phyloP scores from a whole-genome alignment of 2,797 vertebrate genomes.

The Melopsittacus undulatus region DNA sequence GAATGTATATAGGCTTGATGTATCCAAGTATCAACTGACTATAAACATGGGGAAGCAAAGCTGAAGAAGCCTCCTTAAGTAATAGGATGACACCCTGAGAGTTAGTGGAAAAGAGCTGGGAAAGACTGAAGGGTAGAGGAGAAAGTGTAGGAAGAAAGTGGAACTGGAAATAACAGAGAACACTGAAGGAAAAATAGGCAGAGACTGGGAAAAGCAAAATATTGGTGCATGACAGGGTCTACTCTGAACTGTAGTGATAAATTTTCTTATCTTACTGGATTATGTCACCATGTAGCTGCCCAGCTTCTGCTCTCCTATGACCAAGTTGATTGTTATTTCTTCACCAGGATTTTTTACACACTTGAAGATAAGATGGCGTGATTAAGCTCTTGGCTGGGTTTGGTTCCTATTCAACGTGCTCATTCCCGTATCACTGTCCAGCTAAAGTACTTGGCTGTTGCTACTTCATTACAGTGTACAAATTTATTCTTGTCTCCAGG shows the following conservation, averaged over 20 bases:
- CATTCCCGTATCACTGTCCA: neutral
- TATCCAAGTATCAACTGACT: neutral
- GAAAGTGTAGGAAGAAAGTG: neutral
- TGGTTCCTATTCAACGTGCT: neutral
- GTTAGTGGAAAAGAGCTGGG: neutral
- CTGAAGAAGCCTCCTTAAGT: rapidly evolving
- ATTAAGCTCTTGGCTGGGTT: neutral
- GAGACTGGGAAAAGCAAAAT: neutral
- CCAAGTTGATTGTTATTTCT: neutral
- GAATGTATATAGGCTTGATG: neutral
- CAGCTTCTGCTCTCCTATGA: neutral
- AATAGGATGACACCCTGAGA: neutral
- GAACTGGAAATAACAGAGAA: neutral
- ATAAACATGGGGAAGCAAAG: neutral
- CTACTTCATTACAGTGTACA: neutral
- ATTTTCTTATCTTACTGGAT: neutral
- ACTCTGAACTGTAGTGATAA: neutral
- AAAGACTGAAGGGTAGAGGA: neutral
- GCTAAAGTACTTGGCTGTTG: neutral
- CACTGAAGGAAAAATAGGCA: neutral
- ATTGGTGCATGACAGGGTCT: neutral
- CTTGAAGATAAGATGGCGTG: neutral
- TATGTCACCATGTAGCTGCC: neutral
- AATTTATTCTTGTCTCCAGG: neutral
- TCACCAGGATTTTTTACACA: neutral